Base-by-base conservation (phyloP, 92 coral and sea anemone genomes). In the Ricordea florida region DNA sequence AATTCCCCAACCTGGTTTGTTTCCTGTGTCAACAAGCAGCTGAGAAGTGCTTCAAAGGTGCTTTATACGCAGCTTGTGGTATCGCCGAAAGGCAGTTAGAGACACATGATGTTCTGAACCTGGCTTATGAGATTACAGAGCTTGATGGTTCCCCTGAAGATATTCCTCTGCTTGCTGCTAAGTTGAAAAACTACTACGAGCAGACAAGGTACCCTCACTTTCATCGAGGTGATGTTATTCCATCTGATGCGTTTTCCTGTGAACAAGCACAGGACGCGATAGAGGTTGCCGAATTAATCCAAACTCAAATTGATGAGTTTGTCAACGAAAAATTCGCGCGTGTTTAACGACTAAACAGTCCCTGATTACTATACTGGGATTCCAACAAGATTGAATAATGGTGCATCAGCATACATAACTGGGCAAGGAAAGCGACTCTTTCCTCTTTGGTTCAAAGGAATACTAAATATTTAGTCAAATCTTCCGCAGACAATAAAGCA, bases 131-230 rank as follows among this genome's bases (percentile, higher is more conserved):
- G 78, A 89, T 94, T 42, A 92, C 94, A 3, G 87, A 85, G 43
- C 72, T 94, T 56, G 87, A 86, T 42, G 88, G 85, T 32, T 92
- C 98, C 10, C 97, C 94, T 9, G 78, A 77, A 30, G 92, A 92
- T 37, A 76, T 94, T 15, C 84, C 94, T 24, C 79, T 77, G 17
- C 82, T 85, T 22, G 98, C 98, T 29, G 85, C 97, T 26, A 92
- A 85, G 29, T 83, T 94, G 42, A 78, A 86, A 66, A 85, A 91
- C 49, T 94, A 91, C 70, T 92, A 91, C 62, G 90, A 88, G 42
- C 82, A 88, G 73, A 94, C 98, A 15, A 93, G 98, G 36, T 94
- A 94, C 43, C 98, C 98, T 15, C 97, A 94, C 60, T 92, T 66
- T 45, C 98, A 94, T 50, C 92, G 85, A 21, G 90, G 92, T 6